These are phyloP conservation scores for Taurulus bubalis DNA, from an alignment of 2,113 vertebrate genomes.

Conservation along the genomic window DNA sequence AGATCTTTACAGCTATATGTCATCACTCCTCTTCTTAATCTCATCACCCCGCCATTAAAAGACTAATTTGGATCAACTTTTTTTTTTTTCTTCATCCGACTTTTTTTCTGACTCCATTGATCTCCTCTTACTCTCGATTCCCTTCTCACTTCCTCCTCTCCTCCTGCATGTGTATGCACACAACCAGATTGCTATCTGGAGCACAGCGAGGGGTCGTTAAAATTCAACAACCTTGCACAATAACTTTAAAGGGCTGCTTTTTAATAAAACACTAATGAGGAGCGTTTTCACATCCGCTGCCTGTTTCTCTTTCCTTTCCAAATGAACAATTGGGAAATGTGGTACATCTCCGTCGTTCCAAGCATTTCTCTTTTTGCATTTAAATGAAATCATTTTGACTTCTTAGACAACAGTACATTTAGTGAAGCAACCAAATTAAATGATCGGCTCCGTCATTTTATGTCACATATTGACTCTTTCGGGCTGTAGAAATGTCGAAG, in stretches of 20 bases:
- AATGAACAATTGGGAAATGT: conserved; percentile 30
- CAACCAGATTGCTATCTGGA: conserved; percentile 41
- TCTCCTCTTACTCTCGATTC: not conserved
- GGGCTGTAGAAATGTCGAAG: not conserved
- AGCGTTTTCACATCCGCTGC: conserved; percentile 12
- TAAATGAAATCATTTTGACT: conserved; percentile 7
- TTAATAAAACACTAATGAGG: conserved; percentile 59
- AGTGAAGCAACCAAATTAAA: not conserved
- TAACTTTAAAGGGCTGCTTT: conserved; percentile 53
- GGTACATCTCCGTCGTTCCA: not conserved
- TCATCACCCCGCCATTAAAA: conserved; percentile 25
- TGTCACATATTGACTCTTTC: not conserved
- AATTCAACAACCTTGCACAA: conserved; percentile 60
- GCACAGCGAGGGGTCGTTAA: conserved; percentile 60
- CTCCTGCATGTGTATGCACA: conserved; percentile 4
- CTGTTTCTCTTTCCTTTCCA: conserved; percentile 40
- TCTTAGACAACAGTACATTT: not conserved
- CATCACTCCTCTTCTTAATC: conserved; percentile 47
- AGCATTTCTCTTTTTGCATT: conserved; percentile 4
- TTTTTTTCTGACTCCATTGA: conserved; percentile 2
- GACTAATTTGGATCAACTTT: conserved; percentile 33
- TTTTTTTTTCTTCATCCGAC: not conserved
- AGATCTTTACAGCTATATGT: conserved; percentile 40
- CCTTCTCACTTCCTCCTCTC: not conserved
- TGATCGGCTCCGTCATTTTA: rapidly evolving